phyloP scores from a whole-genome alignment of 2,888 invertebrate species.

The Drosophila peninsularis region DNA sequence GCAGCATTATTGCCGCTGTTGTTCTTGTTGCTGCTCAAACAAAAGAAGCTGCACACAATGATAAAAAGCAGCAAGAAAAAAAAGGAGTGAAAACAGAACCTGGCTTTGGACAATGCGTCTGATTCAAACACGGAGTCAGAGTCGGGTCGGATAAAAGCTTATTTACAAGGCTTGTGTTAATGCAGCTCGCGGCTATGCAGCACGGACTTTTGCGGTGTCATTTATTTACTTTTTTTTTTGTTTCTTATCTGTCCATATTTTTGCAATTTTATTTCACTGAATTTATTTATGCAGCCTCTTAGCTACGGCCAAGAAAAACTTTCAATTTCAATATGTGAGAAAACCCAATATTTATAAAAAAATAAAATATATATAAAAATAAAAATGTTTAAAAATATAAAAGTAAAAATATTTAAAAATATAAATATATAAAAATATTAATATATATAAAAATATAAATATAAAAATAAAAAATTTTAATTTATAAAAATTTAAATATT shows the following conservation, averaged over 20 bases:
- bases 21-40: conserved; percentile 59
- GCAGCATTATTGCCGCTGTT: conserved; percentile 22
- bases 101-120: conserved; percentile 65
- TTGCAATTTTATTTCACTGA: conserved; percentile 13
- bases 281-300: conserved; percentile 31
- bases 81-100: conserved; percentile 17
- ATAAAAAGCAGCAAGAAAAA: conserved; percentile 30
- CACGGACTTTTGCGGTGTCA: conserved; percentile 62
- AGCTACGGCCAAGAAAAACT: background rate
- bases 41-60: conserved; percentile 65
- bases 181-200: conserved; percentile 74
- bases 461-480: too few species aligned
- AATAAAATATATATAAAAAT: background rate
- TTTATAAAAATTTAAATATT: too few species aligned
- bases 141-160: conserved; percentile 66
- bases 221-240: conserved; percentile 19
- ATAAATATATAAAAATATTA: too few species aligned
- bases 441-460: too few species aligned
- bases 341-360: background rate
- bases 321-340: background rate
- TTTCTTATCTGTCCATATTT: background rate
- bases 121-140: conserved; percentile 48
- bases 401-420: too few species aligned
- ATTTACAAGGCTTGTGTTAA: conserved; percentile 75
- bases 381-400: too few species aligned